Evolutionary conservation across 2,113 vertebrate genomes (phyloP).

Genomic region (Lipophrys pholis): DNA sequence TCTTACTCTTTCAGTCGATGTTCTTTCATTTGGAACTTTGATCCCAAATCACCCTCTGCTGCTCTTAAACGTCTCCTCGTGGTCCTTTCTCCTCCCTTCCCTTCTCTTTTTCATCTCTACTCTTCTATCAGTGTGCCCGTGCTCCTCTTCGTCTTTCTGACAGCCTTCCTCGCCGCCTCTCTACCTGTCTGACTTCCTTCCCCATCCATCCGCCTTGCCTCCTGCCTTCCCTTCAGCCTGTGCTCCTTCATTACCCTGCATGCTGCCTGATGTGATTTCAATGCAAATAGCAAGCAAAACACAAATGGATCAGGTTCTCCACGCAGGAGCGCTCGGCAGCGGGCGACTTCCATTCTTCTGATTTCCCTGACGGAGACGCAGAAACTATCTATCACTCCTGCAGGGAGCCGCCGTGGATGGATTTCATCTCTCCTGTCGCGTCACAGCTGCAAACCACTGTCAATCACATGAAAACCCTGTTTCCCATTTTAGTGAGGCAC

Average conservation of each 20-base stretch:
- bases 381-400: conserved; percentile 62
- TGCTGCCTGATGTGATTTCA: conserved; percentile 61
- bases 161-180: background rate
- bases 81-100: no score
- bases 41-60: no score
- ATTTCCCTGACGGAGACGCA: conserved; percentile 71
- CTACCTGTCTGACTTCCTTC: background rate
- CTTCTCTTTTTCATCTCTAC: background rate
- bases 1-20: no score
- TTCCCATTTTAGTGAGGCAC: conserved; percentile 29
- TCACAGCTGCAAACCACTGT: conserved; percentile 66
- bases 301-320: conserved; percentile 45
- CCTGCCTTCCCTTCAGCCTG: conserved; percentile 32
- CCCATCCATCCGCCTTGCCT: conserved; percentile 1
- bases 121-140: background rate
- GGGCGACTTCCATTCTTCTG: conserved; percentile 63
- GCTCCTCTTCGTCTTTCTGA: background rate
- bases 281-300: conserved; percentile 59
- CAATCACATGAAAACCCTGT: conserved; percentile 54
- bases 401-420: conserved; percentile 37
- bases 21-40: no score
- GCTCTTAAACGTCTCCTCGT: no score
- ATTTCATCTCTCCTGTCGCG: conserved; percentile 45
- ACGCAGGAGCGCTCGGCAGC: conserved; percentile 1
- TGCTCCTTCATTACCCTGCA: conserved; percentile 52